Evolutionary conservation across 2,113 vertebrate genomes (phyloP).

Genomic region (Salvator merianae): DNA sequence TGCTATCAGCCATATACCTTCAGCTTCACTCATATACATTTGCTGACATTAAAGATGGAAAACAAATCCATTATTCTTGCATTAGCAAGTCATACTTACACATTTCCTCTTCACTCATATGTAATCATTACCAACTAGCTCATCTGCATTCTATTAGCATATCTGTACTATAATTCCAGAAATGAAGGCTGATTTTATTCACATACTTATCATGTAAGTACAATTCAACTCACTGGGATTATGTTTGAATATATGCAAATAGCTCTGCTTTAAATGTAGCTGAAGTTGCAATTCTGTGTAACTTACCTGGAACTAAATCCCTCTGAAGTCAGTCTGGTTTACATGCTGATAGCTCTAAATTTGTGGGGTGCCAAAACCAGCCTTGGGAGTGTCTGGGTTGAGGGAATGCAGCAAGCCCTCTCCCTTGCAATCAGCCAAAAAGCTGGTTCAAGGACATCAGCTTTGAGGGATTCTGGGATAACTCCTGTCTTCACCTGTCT

Average conservation of each 20-base stretch:
- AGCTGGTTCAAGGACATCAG: no score
- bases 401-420: no score
- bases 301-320: not conserved
- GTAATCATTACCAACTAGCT: not conserved
- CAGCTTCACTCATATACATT: not conserved
- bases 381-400: no score
- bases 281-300: not conserved
- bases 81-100: conserved; percentile 11
- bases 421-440: no score
- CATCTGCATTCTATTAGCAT: conserved; percentile 4
- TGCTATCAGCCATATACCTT: not conserved
- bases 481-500: no score
- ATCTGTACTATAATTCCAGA: not conserved
- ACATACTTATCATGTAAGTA: not conserved
- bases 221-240: not conserved
- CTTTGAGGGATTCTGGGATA: no score
- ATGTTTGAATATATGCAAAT: not conserved
- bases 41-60: conserved; percentile 11
- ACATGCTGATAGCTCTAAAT: no score
- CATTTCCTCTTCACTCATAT: not conserved
- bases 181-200: not conserved
- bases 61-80: conserved; percentile 19
- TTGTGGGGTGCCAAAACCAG: no score
- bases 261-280: not conserved
- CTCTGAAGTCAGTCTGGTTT: not conserved